Base-by-base conservation (phyloP, 2,888 invertebrate genomes). In the Platypus cylindrus region DNA sequence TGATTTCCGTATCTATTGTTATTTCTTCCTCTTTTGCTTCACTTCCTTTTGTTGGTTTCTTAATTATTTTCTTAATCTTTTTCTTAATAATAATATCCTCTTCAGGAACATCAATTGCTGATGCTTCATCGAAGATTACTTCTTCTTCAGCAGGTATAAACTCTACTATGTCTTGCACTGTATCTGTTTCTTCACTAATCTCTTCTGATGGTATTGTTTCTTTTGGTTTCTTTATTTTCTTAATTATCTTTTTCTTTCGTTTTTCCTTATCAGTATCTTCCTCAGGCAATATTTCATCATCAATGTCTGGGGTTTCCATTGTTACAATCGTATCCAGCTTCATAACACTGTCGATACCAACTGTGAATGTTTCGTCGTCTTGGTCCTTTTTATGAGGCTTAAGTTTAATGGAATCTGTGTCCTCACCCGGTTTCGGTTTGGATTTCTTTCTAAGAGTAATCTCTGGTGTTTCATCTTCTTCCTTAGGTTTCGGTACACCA, bases 391-490 rank as follows among this genome's bases (percentile, higher is more conserved):
- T 50, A 38, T 58, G 55, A 31, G 58, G 60, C 50, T 55, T 60
- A 30, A 56, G 47, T 50, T 44, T 53, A 26, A 63, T 57, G 43
- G 56, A 51, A 37, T 62, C 62, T 5, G 42, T 34, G 29, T 45
- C 43, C 33, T 45, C 42, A 30, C 48, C 58, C 37, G 60, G 53
- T 29, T 50, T 50, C 27, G 51, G 50, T 37, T 52, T 51, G 37
- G 54, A 43, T 45, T 54, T 38, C 40, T 49, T 45, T 52, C 49
- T 45, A 17, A 64, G 58, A 39, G 60, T 62, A 8, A 63, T 52
- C 32, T 60, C 61, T 2, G 60, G 54, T 36, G 54, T 53, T 35
- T 62, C 59, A 18, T 60, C 59, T 42, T 59, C 52, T 44, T 47
- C 46, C 42, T 39, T 55, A 48, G 38, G 45, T 46, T 55, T 55